Evolutionary conservation across 2,113 vertebrate genomes (phyloP), one percentile per base, ranked within the genome.

Genomic region (Noturus placidus): DNA sequence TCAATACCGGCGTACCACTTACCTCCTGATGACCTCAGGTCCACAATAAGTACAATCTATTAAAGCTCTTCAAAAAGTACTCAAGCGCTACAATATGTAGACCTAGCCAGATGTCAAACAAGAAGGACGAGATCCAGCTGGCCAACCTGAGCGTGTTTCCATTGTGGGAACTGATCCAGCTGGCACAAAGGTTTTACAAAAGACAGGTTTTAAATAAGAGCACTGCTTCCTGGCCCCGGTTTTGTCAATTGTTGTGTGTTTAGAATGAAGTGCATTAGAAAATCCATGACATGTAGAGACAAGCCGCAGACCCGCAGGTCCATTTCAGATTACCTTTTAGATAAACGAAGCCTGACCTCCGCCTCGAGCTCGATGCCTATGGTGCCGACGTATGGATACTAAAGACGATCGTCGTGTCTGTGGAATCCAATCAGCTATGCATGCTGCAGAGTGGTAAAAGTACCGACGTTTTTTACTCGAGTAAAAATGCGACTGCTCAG

Each of bases 91-190:
- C 52, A 33, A 54, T 80, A 78, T 2, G 4, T 46, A n/a, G 25
- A 15, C 76, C 46, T 19, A 30, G 52, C 78, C 78, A 80, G 78
- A 80, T 80, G 78, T 80, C 19, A 57, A 82, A 63, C 57, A 82
- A 82, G 35, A 22, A 42, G 57, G 79, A 82, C 14, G 56, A 82
- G 79, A 82, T 82, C 79, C 56, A 56, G 56, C 79, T 22, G 30
- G 56, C 20, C 19, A 11, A 82, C 56, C 35, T 19, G 59, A 65
- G 4, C 7, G 38, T 61, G 56, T 81, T 82, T 38, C 54, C 79
- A 38, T 30, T 50, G 59, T 65, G 3, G 82, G 61, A 67, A 7
- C 15, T 30, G 25, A 17, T 38, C 82, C 82, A 65, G 30, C 81
- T 63, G 25, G 2, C 35, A 82, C 22, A 65, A 67, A 83, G 15